Evolutionary conservation across 2,888 invertebrate species (phyloP).

Genomic region (Pammene fasciana): DNA sequence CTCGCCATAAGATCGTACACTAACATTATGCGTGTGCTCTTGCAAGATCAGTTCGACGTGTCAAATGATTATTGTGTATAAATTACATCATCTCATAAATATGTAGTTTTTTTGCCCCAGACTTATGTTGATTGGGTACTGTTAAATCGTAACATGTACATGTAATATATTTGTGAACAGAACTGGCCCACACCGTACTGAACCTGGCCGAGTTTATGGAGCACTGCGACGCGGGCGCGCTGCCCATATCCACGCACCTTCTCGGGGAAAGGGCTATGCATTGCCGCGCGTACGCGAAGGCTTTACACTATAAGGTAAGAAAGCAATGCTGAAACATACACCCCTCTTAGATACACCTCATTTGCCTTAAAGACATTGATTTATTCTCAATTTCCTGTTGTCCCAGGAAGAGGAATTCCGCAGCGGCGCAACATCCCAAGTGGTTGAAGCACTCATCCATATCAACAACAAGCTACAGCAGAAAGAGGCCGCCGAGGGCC

Average conservation of each 20-base stretch:
- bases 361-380: neutral
- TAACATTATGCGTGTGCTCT: too few relatives aligned
- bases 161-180: slow-evolving; percentile 59
- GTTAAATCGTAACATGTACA: too few relatives aligned
- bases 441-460: slow-evolving; percentile 96
- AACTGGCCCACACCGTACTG: slow-evolving; percentile 97
- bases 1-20: too few relatives aligned
- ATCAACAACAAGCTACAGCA: slow-evolving; percentile 99
- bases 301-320: slow-evolving; percentile 83
- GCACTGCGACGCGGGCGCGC: slow-evolving; percentile 97
- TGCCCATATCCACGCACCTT: slow-evolving; percentile 94
- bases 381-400: slow-evolving; percentile 36
- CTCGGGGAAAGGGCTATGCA: slow-evolving; percentile 97
- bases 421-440: slow-evolving; percentile 90
- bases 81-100: too few relatives aligned
- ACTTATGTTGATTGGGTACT: too few relatives aligned
- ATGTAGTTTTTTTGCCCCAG: too few relatives aligned
- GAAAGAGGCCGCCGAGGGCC: slow-evolving; percentile 98
- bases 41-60: too few relatives aligned
- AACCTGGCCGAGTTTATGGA: slow-evolving; percentile 99
- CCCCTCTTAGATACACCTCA: too few relatives aligned
- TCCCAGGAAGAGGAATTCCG: slow-evolving; percentile 95
- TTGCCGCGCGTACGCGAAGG: slow-evolving; percentile 90
- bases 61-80: too few relatives aligned
- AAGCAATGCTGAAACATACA: too few relatives aligned